These are phyloP conservation scores for Origma solitaria DNA, from an alignment of 2,113 vertebrate species.

Conservation along the genomic window DNA sequence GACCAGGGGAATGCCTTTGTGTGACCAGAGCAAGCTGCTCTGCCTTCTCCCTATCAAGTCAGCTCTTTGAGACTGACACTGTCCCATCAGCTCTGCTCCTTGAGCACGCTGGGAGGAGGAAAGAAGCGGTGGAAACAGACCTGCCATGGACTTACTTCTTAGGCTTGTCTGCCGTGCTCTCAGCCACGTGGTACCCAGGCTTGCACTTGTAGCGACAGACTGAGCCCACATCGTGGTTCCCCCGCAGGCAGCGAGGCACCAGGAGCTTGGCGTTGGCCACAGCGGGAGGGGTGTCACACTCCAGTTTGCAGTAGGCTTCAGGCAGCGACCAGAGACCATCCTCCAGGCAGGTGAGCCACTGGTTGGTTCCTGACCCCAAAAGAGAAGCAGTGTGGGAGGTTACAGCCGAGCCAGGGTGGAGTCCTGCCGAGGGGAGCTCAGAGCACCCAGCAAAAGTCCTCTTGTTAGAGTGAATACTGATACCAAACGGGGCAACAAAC, in stretches of 20 bases:
- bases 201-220: constrained; percentile 88
- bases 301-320: constrained; percentile 93
- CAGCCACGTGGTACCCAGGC: constrained; percentile 82
- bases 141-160: constrained; percentile 75
- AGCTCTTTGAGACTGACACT: accelerated
- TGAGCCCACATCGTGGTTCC: constrained; percentile 84
- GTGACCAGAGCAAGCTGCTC: background rate
- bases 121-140: background rate
- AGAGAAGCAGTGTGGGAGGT: background rate
- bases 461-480: background rate
- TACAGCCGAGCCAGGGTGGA: background rate
- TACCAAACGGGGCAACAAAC: background rate
- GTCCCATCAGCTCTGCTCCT: background rate
- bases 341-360: constrained; percentile 87
- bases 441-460: background rate
- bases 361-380: constrained; percentile 78
- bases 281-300: constrained; percentile 74
- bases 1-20: background rate
- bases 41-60: background rate
- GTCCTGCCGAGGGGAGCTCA: background rate
- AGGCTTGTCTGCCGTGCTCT: constrained; percentile 58
- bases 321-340: constrained; percentile 95
- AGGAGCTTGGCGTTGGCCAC: constrained; percentile 78
- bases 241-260: constrained; percentile 76
- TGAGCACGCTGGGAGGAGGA: accelerated